A percentile compares a stretch with the other conserved stretches of the same genome.
phyloP scores from a whole-genome alignment of 1,140 invertebrate species.

The Caenorhabditis latens region DNA sequence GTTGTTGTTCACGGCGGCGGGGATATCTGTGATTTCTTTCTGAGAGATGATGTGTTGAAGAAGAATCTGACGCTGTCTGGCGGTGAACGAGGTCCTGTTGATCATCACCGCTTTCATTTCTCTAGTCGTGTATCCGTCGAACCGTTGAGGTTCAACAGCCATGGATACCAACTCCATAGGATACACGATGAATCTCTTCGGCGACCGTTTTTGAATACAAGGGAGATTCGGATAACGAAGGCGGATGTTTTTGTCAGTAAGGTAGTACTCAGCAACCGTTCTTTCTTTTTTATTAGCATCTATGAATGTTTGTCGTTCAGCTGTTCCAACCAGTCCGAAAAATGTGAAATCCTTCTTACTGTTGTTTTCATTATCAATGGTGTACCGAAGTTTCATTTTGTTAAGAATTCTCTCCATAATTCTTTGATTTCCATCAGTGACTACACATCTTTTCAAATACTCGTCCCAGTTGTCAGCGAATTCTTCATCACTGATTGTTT shows the following conservation, averaged over 20 bases:
- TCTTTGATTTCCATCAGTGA: background rate
- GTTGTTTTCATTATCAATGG: too few species aligned
- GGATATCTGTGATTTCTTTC: background rate
- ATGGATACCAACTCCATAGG: slow-evolving; percentile 24
- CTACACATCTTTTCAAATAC: background rate
- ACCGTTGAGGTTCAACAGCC: background rate
- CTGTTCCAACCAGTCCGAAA: background rate
- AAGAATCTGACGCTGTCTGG: background rate
- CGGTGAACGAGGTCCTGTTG: background rate
- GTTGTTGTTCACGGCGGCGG: background rate
- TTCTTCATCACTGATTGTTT: background rate
- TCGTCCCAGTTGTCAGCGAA: background rate
- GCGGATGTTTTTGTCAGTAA: background rate
- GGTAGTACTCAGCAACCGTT: slow-evolving; percentile 6
- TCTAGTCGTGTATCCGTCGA: background rate
- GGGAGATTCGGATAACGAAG: slow-evolving; percentile 37
- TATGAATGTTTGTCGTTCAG: background rate
- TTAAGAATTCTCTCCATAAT: background rate
- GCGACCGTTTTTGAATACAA: background rate
- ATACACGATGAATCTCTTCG: background rate
- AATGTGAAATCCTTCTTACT: slow-evolving; percentile 25
- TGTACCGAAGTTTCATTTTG: background rate
- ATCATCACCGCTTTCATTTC: background rate
- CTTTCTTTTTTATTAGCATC: background rate
- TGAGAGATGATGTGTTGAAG: background rate